Base-by-base conservation (phyloP, 2,888 invertebrate genomes). In the Hedychridium roseum region DNA sequence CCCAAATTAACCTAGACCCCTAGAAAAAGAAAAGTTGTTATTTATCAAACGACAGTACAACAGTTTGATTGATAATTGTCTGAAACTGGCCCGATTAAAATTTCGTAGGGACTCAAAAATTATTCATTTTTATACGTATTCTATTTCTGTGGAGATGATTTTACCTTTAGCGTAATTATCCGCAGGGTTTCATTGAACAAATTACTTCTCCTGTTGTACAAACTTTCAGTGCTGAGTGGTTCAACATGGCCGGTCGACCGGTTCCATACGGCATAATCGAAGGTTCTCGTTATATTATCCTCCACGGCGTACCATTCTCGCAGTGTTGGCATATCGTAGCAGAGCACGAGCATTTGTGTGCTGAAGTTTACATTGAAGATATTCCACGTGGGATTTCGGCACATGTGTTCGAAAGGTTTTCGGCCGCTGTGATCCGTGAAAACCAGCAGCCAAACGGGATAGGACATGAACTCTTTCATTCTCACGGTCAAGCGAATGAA, bases 401-500 rank as follows among this genome's bases (percentile, higher is more conserved):
- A 69, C 32, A n/a, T n/a, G n/a, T n/a, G n/a, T n/a, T n/a, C n/a
- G n/a, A n/a, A n/a, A n/a, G n/a, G n/a, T n/a, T n/a, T n/a, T n/a
- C n/a, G n/a, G n/a, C n/a, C n/a, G n/a, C n/a, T n/a, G 1, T 50
- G 34, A n/a, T 54, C 47, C 26, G 50, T 43, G 16, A 73, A 73
- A 32, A 74, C 52, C 9, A 75, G 17, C 2, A 75, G 20, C 75
- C 75, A 75, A 2, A 59, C 32, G n/a, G 67, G 58, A 7, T 51
- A 57, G 3, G 60, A 58, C 23, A 67, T 60, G 6, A 66, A 31
- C 49, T 44, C 15, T 5, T 14, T 32, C 3, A n/a, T n/a, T n/a
- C n/a, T n/a, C n/a, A n/a, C n/a, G n/a, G 63, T 64, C 1, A 44
- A 40, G 2, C 26, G 40, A 4, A 45, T 35, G 9, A 74, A 72